Conservation (phyloP, 2,888 invertebrate genomes). For the Rhamnusium bicolor region DNA sequence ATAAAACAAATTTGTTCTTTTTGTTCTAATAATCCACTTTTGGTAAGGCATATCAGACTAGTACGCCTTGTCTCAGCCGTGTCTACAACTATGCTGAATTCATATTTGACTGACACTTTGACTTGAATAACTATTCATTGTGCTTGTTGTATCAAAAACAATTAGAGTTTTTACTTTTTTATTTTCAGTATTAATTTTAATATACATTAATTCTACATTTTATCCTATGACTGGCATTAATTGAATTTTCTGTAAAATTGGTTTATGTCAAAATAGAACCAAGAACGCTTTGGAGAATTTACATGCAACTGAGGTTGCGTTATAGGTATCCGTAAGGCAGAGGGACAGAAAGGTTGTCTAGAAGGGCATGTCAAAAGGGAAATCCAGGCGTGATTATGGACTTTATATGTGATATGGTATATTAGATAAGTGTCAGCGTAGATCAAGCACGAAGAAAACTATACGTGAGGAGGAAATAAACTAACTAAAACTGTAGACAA, state of each 20-base stretch:
- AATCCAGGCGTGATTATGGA: constrained; percentile 61
- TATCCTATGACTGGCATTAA: background rate
- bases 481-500: constrained; percentile 45
- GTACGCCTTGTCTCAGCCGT: no score
- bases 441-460: constrained; percentile 61
- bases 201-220: background rate
- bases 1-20: no score
- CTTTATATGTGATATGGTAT: constrained; percentile 65
- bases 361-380: constrained; percentile 54
- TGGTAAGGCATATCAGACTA: no score
- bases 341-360: constrained; percentile 32
- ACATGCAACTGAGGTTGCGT: constrained; percentile 13
- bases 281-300: constrained; percentile 6
- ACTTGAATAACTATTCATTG: no score
- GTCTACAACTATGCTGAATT: no score
- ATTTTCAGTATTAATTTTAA: no score
- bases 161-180: no score
- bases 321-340: constrained; percentile 18
- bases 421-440: constrained; percentile 64
- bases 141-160: no score
- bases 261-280: background rate
- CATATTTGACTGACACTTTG: no score
- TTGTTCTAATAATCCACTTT: no score
- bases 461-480: constrained; percentile 61
- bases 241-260: background rate